These are phyloP conservation scores for Ryuthela nishihirai DNA, from an alignment of 2,888 invertebrate species.

Conservation along the genomic window DNA sequence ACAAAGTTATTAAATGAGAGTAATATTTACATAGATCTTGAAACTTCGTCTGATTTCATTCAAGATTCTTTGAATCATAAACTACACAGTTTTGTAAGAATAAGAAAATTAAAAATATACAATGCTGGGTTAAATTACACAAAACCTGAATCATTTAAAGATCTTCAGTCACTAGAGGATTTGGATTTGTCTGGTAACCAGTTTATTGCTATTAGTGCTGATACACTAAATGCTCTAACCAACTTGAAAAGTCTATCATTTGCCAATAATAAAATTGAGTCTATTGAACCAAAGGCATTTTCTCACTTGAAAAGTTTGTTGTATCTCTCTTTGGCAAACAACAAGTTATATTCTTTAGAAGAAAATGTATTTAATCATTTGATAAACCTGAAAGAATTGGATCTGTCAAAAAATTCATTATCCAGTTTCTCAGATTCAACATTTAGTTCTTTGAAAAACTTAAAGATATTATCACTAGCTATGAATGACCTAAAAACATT, in stretches of 20 bases:
- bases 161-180: constrained; percentile 9
- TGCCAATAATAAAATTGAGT: constrained; percentile 14
- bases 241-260: constrained; percentile 21
- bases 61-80: too few relatives aligned
- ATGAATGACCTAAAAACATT: constrained; percentile 28
- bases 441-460: constrained; percentile 23
- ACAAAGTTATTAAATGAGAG: too few relatives aligned
- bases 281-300: constrained; percentile 15
- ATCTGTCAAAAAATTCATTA: constrained; percentile 23
- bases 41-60: too few relatives aligned
- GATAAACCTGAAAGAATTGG: constrained; percentile 11
- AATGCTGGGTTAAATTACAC: too few relatives aligned
- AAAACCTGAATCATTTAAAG: constrained; percentile 18
- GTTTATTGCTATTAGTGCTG: constrained; percentile 5
- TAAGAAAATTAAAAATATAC: too few relatives aligned
- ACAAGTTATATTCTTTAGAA: constrained; percentile 13
- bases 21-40: too few relatives aligned
- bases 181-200: constrained; percentile 26
- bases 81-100: too few relatives aligned
- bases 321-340: constrained; percentile 20
- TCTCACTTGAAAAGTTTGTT: constrained; percentile 8
- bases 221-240: constrained; percentile 5
- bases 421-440: constrained; percentile 2
- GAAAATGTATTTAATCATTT: constrained; percentile 14
- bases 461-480: constrained; percentile 22